phyloP scores from a whole-genome alignment of 2,888 invertebrate genomes.

The Ophion obscuratus region DNA sequence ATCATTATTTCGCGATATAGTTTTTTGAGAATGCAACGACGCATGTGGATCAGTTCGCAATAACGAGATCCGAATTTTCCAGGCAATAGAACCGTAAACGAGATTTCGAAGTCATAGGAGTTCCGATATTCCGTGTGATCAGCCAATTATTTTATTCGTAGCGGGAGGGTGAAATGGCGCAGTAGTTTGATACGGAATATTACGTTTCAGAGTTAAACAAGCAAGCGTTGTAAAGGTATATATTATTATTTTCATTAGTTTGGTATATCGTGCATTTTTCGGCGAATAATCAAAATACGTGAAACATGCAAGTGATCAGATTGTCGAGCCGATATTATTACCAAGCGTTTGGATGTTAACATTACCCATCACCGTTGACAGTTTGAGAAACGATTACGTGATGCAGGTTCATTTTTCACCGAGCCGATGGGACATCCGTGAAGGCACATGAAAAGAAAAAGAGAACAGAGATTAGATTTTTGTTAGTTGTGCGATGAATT shows the following conservation, averaged over 20 bases:
- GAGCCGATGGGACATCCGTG: constrained; percentile 58
- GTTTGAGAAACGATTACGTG: constrained; percentile 20
- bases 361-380: constrained; percentile 59
- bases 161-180: too few relatives aligned
- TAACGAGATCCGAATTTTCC: too few relatives aligned
- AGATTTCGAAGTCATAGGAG: too few relatives aligned
- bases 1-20: too few relatives aligned
- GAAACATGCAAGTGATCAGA: not conserved
- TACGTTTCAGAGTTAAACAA: too few relatives aligned
- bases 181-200: too few relatives aligned
- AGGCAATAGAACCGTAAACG: too few relatives aligned
- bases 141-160: too few relatives aligned
- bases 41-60: too few relatives aligned
- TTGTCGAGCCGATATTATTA: not conserved
- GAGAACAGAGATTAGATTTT: constrained; percentile 42
- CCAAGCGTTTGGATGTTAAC: constrained; percentile 47
- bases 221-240: too few relatives aligned
- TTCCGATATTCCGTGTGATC: too few relatives aligned
- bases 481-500: constrained; percentile 57
- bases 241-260: not conserved
- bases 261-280: not conserved
- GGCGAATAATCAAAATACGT: not conserved
- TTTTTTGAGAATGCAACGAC: too few relatives aligned
- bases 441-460: constrained; percentile 66
- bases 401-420: not conserved